These are phyloP conservation scores for Pseudonaja textilis DNA, from an alignment of 2,113 vertebrate genomes.

Conservation along the genomic window DNA sequence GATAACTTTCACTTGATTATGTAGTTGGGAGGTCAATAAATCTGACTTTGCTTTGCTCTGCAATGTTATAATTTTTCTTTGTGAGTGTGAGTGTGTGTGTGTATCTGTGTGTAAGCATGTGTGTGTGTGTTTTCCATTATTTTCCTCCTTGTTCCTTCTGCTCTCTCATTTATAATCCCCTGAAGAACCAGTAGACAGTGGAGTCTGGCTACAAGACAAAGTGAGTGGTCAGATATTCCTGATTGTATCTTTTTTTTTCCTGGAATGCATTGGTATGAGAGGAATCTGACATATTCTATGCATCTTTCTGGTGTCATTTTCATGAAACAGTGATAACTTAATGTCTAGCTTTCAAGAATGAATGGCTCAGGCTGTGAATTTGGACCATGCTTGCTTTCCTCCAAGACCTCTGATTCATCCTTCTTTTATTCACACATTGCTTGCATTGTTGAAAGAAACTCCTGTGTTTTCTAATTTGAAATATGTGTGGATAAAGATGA, in stretches of 20 bases:
- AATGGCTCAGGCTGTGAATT: conserved; percentile 66
- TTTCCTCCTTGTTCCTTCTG: conserved; percentile 82
- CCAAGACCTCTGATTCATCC: background rate
- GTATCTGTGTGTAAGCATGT: background rate
- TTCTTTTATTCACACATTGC: too few relatives aligned
- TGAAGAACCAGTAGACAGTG: conserved; percentile 84
- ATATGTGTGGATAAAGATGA: background rate
- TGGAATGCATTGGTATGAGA: conserved; percentile 85
- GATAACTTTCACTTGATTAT: conserved; percentile 74
- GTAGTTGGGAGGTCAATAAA: conserved; percentile 75
- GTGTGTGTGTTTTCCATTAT: conserved; percentile 78
- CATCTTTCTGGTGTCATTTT: conserved; percentile 88
- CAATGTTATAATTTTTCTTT: conserved; percentile 77
- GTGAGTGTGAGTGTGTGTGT: conserved; percentile 52
- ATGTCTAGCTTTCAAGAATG: conserved; percentile 87
- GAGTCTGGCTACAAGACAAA: conserved; percentile 81
- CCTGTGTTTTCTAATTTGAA: background rate
- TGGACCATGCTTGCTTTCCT: background rate
- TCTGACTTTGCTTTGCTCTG: conserved; percentile 69
- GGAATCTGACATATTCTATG: conserved; percentile 90
- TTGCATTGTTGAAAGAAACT: background rate
- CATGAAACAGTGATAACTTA: conserved; percentile 90
- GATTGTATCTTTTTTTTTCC: conserved; percentile 89
- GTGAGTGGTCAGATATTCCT: conserved; percentile 85
- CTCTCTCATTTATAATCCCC: conserved; percentile 92